Evolutionary conservation across 2,113 vertebrate species (phyloP), one percentile per base, ranked within the genome.

Genomic region (Nothobranchius furzeri): DNA sequence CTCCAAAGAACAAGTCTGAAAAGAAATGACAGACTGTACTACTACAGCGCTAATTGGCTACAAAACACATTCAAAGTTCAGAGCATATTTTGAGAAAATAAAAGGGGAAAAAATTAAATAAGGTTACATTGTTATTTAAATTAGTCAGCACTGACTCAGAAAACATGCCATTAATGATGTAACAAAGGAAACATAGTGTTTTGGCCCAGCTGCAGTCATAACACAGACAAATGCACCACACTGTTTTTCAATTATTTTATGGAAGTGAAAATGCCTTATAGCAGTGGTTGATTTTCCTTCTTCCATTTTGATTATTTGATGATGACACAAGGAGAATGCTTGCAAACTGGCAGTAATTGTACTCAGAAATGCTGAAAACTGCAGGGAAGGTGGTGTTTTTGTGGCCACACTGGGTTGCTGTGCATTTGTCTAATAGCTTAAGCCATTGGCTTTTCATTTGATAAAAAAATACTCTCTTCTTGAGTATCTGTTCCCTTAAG

Each of bases 61-160:
- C 68, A 64, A 65, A 60, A 81, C 79, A 82, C 76, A 72, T 81
- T 85, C 79, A 71, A 79, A 89, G 85, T 85, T 85, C 67, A 81
- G 51, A 73, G 40, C 13, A 59, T 30, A 52, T 71, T 81, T 81
- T 57, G 30, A 13, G 0, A 66, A 58, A 58, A 43, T 58, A 43
- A 58, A 58, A 14, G 17, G 48, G 17, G 1, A 40, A 25, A 50
- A 37, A 47, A 85, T 67, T 79, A 76, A 77, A 64, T 17, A 47
- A 66, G 71, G 61, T 75, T 64, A 1, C 71, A 76, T 89, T 85
- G 84, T 87, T 87, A 81, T 83, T 89, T 67, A 89, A 81, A 89
- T 83, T 43, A 83, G 71, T 53, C 74, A 50, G 60, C 50, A 11
- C 62, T 52, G 64, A 74, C 62, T 82, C 58, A 52, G 45, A 82